Conservation (phyloP, 92 coral and sea anemone species). For the Actinostola sp. region DNA sequence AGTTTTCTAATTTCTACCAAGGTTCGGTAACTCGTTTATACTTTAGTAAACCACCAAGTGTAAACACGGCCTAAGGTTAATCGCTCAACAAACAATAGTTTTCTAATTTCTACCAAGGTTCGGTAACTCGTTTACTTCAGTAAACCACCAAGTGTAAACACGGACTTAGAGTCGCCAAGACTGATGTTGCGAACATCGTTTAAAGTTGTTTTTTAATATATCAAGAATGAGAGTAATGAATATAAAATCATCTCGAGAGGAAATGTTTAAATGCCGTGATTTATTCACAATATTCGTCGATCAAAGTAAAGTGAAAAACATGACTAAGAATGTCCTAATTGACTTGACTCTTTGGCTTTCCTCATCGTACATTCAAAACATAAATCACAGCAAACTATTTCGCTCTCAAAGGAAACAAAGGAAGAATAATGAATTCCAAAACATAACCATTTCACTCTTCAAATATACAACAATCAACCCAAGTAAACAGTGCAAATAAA, state of each 20-base stretch:
- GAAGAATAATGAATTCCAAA: conserved; percentile 6
- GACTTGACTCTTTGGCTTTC: conserved; percentile 18
- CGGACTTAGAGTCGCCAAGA: not conserved
- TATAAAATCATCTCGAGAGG: conserved; percentile 19
- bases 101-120: too few relatives aligned
- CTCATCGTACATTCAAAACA: conserved; percentile 15
- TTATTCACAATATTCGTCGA: conserved; percentile 22
- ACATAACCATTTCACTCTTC: not conserved
- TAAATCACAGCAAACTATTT: conserved; percentile 5
- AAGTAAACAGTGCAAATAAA: too few relatives aligned
- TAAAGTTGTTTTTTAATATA: not conserved
- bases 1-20: too few relatives aligned
- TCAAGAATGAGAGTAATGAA: not conserved
- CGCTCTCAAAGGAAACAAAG: conserved; percentile 11
- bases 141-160: too few relatives aligned
- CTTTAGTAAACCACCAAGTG: too few relatives aligned
- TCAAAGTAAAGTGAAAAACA: conserved; percentile 10
- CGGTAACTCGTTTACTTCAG: too few relatives aligned
- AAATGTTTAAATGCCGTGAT: conserved; percentile 11
- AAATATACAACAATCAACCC: too few relatives aligned
- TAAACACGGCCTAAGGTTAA: too few relatives aligned
- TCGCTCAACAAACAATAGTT: too few relatives aligned
- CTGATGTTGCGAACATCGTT: not conserved
- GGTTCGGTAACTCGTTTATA: too few relatives aligned
- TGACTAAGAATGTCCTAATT: conserved; percentile 10